Base-by-base conservation (phyloP, 2,113 vertebrate species). In the Platycercus adscitus region DNA sequence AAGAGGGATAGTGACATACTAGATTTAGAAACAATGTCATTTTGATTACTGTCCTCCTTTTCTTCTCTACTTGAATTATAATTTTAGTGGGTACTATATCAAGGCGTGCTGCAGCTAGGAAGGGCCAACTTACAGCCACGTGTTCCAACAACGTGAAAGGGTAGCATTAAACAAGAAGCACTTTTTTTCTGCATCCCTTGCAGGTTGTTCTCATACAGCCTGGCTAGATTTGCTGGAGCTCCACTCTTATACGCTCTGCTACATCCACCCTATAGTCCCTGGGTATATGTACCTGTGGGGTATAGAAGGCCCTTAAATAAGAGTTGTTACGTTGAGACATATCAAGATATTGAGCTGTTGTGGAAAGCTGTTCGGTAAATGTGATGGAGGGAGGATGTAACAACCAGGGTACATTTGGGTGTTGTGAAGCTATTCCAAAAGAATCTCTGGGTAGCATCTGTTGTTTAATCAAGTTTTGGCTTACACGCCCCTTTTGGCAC, bases 271-370 rank as follows among this genome's bases (percentile, higher is more conserved):
- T 58, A 24, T 58, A 23, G 13, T 33, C 13, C 56, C n/a, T 4
- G 9, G 56, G 20, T n/a, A 23, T 7, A 4, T 26, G 43, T 6
- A 11, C 10, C 35, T 7, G 2, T 33, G 47, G 18, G 8, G 8
- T 65, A 7, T 11, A 39, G 25, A 56, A 23, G 9, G 7, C 18
- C 12, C 73, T 23, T 60, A 46, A 80, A n/a, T 24, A 49, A 61
- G 33, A 35, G 10, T 15, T 61, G 50, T 17, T 41, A 21, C 53
- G 47, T 43, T 72, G 80, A 55, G 64, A 23, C 7, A 3, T 35
- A 12, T 8, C 0, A 4, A 64, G 55, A 26, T 39, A 46, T 2
- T 0, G 1, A 56, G 35, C 41, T 79, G n/a, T 13, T 56, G 41
- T 80, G 46, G 24, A 77, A 65, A 21, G 31, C 58, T 52, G 10